Percentiles rank a stretch among this genome's conserved stretches.
Conservation (phyloP, 1,140 invertebrate genomes). For the Pogonus chalceus region DNA sequence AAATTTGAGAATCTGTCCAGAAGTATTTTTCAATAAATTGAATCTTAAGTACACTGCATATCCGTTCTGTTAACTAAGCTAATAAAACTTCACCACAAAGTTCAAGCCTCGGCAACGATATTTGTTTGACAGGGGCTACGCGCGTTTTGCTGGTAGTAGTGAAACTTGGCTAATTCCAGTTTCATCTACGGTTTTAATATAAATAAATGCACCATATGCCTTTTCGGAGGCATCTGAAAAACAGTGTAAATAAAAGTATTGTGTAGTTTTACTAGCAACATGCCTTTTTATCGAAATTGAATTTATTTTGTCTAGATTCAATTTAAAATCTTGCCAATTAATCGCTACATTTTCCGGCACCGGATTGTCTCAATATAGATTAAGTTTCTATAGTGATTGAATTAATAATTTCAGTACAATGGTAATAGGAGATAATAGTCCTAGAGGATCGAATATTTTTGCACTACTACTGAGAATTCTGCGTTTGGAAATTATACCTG, state of each 20-base stretch:
- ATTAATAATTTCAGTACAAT: slow-evolving; percentile 18
- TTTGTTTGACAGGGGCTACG: slow-evolving; percentile 20
- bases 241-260: slow-evolving; percentile 15
- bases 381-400: slow-evolving; percentile 15
- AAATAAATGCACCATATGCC: slow-evolving; percentile 24
- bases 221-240: slow-evolving; percentile 22
- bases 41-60: neutral
- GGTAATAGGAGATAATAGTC: slow-evolving; percentile 15
- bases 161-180: neutral
- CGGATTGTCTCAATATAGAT: slow-evolving; percentile 17
- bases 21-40: neutral
- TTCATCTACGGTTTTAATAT: slow-evolving; percentile 13
- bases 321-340: neutral
- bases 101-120: slow-evolving; percentile 20
- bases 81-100: slow-evolving; percentile 14
- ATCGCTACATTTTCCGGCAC: neutral
- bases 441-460: slow-evolving; percentile 20
- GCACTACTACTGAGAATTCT: slow-evolving; percentile 14
- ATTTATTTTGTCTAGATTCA: neutral
- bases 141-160: slow-evolving; percentile 18
- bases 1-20: slow-evolving; percentile 15
- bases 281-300: neutral
- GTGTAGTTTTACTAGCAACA: neutral
- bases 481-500: slow-evolving; percentile 17
- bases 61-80: neutral